These are phyloP conservation scores for Arizona elegans DNA, from an alignment of 2,113 vertebrate genomes.

Conservation along the genomic window DNA sequence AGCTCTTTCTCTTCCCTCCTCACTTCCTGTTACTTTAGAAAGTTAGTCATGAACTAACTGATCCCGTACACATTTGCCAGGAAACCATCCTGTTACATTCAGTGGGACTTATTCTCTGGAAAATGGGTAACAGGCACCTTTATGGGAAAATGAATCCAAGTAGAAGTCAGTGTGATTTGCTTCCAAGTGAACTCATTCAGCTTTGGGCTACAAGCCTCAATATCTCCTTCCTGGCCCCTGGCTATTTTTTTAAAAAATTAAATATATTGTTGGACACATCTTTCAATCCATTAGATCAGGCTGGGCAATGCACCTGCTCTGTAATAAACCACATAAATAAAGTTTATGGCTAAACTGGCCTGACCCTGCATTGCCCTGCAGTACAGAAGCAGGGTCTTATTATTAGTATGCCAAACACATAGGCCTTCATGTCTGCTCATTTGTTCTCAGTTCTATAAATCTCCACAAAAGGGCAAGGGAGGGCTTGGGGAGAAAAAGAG, in stretches of 20 bases:
- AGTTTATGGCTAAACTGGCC: conserved; percentile 65
- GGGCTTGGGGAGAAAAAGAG: conserved; percentile 33
- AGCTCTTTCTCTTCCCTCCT: neutral
- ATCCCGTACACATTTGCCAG: neutral
- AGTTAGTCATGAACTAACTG: neutral
- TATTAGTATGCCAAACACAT: conserved; percentile 76
- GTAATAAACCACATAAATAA: conserved; percentile 65
- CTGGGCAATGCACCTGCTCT: conserved; percentile 41
- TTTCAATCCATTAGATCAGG: neutral
- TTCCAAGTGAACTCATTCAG: neutral
- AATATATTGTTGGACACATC: conserved; percentile 31
- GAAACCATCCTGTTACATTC: neutral
- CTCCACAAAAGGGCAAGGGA: conserved; percentile 62
- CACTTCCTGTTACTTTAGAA: neutral
- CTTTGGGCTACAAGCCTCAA: neutral
- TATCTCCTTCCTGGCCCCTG: neutral
- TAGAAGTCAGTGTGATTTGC: neutral
- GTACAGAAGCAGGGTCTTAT: conserved; percentile 62
- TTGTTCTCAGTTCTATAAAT: conserved; percentile 73
- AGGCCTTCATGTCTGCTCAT: conserved; percentile 67
- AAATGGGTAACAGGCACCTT: neutral
- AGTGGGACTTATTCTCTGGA: neutral
- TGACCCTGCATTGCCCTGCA: conserved; percentile 70
- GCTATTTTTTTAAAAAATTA: conserved; percentile 14
- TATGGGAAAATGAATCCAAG: neutral